phyloP scores from a whole-genome alignment of 2,113 vertebrate genomes.

The Seriola dumerili region DNA sequence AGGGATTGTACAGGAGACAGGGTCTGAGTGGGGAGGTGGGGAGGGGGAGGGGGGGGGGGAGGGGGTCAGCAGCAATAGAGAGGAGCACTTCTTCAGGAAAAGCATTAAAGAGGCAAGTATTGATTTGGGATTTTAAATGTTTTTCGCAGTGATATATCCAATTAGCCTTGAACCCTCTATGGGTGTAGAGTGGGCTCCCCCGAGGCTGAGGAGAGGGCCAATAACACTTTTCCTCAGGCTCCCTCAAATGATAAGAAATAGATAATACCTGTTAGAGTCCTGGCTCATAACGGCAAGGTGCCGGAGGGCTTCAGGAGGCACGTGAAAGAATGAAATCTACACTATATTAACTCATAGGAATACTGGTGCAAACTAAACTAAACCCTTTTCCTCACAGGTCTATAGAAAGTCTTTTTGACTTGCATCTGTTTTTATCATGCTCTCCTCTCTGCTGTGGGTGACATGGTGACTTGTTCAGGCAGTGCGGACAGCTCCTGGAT shows the following conservation, averaged over 20 bases:
- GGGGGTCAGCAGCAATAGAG: constrained; percentile 71
- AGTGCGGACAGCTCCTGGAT: constrained; percentile 75
- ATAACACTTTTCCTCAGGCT: constrained; percentile 61
- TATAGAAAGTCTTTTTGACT: constrained; percentile 14
- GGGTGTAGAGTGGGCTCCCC: constrained; percentile 71
- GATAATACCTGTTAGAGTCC: constrained; percentile 73
- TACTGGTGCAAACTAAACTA: background rate
- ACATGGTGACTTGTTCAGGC: constrained; percentile 62
- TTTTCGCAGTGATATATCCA: constrained; percentile 85
- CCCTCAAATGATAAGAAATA: constrained; percentile 67
- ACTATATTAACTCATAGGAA: constrained; percentile 28
- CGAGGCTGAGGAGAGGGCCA: constrained; percentile 57
- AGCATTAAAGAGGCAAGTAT: constrained; percentile 86
- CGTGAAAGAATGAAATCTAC: constrained; percentile 45
- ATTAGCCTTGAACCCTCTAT: constrained; percentile 86
- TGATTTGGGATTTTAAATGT: constrained; percentile 86
- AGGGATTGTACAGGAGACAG: constrained; percentile 71
- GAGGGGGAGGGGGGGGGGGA: background rate
- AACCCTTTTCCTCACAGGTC: constrained; percentile 7
- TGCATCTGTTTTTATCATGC: constrained; percentile 45
- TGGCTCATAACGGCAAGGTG: constrained; percentile 38
- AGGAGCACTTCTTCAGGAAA: constrained; percentile 82
- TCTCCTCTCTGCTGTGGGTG: constrained; percentile 37
- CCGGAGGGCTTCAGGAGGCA: constrained; percentile 33
- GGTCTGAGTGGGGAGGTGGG: constrained; percentile 45